A percentile compares a stretch with the other conserved stretches of the same genome.
Evolutionary conservation across 2,888 invertebrate species (phyloP).

Genomic region (Nebria brevicollis): DNA sequence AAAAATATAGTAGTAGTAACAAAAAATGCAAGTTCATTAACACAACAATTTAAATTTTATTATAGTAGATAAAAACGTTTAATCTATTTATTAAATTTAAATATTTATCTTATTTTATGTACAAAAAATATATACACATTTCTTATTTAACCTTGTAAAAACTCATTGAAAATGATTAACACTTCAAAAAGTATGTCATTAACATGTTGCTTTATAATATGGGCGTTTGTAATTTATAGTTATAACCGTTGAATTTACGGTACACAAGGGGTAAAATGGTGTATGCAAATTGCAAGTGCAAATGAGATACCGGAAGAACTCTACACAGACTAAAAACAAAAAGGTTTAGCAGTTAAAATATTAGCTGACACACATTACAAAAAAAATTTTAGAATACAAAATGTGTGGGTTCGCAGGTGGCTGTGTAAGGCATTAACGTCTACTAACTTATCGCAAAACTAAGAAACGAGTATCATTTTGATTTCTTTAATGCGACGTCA

Average conservation of each 20-base stretch:
- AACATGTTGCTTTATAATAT: background rate
- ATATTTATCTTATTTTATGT: background rate
- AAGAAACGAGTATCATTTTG: too few relatives aligned
- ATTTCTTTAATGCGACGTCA: too few relatives aligned
- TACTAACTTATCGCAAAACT: too few relatives aligned
- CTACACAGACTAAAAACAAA: conserved; percentile 11
- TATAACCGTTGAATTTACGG: background rate
- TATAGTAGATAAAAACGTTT: background rate
- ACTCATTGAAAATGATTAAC: background rate
- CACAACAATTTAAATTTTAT: background rate
- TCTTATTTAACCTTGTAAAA: background rate
- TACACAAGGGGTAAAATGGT: background rate
- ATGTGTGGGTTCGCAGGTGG: conserved; percentile 30
- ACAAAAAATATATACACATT: background rate
- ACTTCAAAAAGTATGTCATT: background rate
- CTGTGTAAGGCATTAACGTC: background rate
- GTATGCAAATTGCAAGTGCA: background rate
- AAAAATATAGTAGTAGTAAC: background rate
- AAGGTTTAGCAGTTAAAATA: conserved; percentile 24
- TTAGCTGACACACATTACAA: conserved; percentile 34
- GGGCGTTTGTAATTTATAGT: background rate
- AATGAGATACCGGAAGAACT: background rate
- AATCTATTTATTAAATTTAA: background rate
- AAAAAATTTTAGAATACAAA: conserved; percentile 21
- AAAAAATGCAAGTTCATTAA: background rate